Conservation (phyloP, 2,797 vertebrate species). For the Sitta carolinensis region DNA sequence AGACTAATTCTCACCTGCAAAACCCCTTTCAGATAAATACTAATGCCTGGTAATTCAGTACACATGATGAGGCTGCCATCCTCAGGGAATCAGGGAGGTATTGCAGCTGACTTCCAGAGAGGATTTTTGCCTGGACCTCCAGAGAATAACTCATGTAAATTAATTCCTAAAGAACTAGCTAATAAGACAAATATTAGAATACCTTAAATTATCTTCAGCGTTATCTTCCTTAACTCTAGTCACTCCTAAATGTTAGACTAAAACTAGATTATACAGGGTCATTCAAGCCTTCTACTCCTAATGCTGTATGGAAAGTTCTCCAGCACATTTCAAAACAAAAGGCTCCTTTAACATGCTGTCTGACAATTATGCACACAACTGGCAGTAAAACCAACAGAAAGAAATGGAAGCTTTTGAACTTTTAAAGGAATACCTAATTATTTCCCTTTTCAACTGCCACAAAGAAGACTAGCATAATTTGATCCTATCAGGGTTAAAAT, state of each 20-base stretch:
- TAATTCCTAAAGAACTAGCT: not conserved
- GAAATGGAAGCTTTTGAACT: not conserved
- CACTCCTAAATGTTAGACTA: not conserved
- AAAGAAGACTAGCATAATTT: not conserved
- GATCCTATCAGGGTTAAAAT: not conserved
- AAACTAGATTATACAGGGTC: not conserved
- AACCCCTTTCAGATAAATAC: not conserved
- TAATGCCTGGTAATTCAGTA: not conserved
- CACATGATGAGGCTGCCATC: slow-evolving; percentile 40
- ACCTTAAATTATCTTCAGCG: not conserved
- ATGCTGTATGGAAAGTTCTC: not conserved
- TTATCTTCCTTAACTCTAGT: not conserved
- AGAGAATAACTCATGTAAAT: not conserved
- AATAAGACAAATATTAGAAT: not conserved
- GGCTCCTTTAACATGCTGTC: not conserved
- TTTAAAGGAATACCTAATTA: not conserved
- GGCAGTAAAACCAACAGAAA: not conserved
- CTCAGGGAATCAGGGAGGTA: not conserved
- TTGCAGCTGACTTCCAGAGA: not conserved
- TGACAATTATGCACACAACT: not conserved
- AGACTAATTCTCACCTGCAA: not conserved
- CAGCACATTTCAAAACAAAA: not conserved
- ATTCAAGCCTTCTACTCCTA: not conserved
- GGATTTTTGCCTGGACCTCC: not conserved
- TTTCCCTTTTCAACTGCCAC: not conserved